Percentiles rank a stretch among this genome's conserved stretches.
Conservation (phyloP, 2,797 vertebrate species). For the Epinephelus malabaricus region DNA sequence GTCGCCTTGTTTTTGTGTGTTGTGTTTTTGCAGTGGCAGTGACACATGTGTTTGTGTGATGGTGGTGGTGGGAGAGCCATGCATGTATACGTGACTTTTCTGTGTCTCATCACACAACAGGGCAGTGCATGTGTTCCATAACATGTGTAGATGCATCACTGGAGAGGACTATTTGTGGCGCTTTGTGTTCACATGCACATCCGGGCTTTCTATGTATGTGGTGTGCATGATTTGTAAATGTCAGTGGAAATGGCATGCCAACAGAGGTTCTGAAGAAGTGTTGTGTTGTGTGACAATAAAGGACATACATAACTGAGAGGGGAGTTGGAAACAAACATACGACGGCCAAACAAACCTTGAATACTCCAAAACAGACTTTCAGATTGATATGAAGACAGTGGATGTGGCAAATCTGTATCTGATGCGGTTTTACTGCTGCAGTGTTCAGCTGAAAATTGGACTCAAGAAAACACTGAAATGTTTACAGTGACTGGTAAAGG, state of each 20-base stretch:
- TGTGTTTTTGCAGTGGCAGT: slow-evolving; percentile 46
- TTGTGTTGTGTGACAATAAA: slow-evolving; percentile 73
- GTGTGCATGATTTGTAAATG: slow-evolving; percentile 74
- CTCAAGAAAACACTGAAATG: slow-evolving; percentile 23
- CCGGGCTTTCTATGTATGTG: slow-evolving; percentile 41
- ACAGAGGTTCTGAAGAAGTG: slow-evolving; percentile 54
- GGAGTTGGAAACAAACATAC: slow-evolving; percentile 55
- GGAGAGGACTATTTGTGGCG: slow-evolving; percentile 20
- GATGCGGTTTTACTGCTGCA: background rate
- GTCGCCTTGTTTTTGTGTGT: slow-evolving; percentile 42
- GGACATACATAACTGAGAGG: slow-evolving; percentile 53
- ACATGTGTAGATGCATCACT: slow-evolving; percentile 46
- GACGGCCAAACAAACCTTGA: slow-evolving; percentile 71
- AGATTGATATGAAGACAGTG: slow-evolving; percentile 19
- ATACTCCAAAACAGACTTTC: slow-evolving; percentile 35
- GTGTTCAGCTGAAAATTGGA: slow-evolving; percentile 10
- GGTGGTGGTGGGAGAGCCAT: slow-evolving; percentile 3
- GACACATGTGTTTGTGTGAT: slow-evolving; percentile 18
- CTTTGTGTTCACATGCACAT: slow-evolving; percentile 34
- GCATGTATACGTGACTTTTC: slow-evolving; percentile 40
- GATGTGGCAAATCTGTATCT: slow-evolving; percentile 15
- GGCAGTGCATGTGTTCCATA: background rate
- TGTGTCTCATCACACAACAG: slow-evolving; percentile 55
- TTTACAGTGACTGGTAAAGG: background rate
- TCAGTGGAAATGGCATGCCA: slow-evolving; percentile 68